Base-by-base conservation (phyloP, 2,113 vertebrate species). In the Lepisosteus oculatus region DNA sequence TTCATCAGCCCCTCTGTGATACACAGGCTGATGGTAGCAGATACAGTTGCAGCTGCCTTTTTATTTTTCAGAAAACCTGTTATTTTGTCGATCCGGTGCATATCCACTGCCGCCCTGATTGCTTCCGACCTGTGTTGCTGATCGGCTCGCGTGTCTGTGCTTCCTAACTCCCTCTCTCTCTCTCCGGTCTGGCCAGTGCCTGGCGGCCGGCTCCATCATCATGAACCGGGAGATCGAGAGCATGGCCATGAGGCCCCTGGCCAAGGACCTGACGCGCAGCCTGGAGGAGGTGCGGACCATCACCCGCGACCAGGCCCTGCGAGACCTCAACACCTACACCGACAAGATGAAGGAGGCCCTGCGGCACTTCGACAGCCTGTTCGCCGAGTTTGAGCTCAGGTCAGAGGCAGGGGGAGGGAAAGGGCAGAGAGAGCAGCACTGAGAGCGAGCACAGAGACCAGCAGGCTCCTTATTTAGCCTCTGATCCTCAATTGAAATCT, bases 211-310 rank as follows among this genome's bases (percentile, higher is more conserved):
- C 77, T 99, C 97, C 43, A 98, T 97, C 86, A 98, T 99, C 88
- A 99, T 99, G 97, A 99, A 99, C 86, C 93, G 97, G 59, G 97
- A 99, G 89, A 96, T 97, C n/a, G 97, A 99, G 85, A 98, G 96
- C 82, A 94, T 98, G 92, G 96, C 97, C 2, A 99, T 99, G 97
- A 90, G 95, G 65, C 97, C 97, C 0, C 86, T 99, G 83, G 97
- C 97, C 72, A 98, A 97, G 88, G 95, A 97, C 72, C 91, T 99
- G 73, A 98, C 97, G 0, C 91, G 93, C 65, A 97, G 96, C 87
- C 87, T 99, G 65, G 97, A 98, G 86, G 97, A 97, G 70, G 93
- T 98, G 13, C 93, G 97, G 51, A 94, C 92, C 75, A 88, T 97
- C 75, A 95, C 96, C 77, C 92, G 97, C 3, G 97, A 99, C 88